Conservation (phyloP, 2,888 invertebrate genomes). For the Proisotoma minuta region DNA sequence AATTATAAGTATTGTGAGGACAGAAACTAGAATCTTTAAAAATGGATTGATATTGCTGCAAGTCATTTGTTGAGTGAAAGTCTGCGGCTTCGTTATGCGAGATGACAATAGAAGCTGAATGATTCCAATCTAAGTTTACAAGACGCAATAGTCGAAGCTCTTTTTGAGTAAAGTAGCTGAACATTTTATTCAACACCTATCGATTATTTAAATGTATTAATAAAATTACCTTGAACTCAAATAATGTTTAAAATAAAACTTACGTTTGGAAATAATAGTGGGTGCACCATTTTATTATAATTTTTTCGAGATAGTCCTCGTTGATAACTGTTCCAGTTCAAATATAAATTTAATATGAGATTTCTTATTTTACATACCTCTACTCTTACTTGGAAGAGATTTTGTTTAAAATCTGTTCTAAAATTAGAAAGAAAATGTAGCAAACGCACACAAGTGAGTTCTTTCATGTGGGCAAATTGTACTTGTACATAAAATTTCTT, state of each 20-base stretch:
- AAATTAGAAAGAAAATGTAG: too few relatives aligned
- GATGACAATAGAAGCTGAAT: constrained; percentile 2
- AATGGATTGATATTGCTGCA: background rate
- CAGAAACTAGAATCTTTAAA: background rate
- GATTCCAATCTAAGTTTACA: constrained; percentile 12
- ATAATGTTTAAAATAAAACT: background rate
- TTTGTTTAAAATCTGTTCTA: too few relatives aligned
- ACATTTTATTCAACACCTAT: constrained; percentile 1
- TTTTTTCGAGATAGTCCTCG: too few relatives aligned
- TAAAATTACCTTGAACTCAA: too few relatives aligned
- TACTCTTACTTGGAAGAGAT: too few relatives aligned
- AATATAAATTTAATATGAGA: too few relatives aligned
- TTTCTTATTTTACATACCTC: too few relatives aligned
- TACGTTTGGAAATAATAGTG: constrained; percentile 13
- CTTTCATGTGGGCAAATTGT: too few relatives aligned
- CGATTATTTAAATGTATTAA: background rate
- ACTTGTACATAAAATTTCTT: too few relatives aligned
- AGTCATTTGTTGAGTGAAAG: background rate
- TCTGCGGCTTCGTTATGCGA: background rate
- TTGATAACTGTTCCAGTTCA: too few relatives aligned
- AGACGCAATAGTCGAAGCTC: background rate
- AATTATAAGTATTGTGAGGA: background rate
- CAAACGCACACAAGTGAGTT: too few relatives aligned
- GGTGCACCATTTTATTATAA: constrained; percentile 10
- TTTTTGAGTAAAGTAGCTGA: background rate